phyloP scores from a whole-genome alignment of 1,140 invertebrate species.

The Schlechtendalia chinensis region DNA sequence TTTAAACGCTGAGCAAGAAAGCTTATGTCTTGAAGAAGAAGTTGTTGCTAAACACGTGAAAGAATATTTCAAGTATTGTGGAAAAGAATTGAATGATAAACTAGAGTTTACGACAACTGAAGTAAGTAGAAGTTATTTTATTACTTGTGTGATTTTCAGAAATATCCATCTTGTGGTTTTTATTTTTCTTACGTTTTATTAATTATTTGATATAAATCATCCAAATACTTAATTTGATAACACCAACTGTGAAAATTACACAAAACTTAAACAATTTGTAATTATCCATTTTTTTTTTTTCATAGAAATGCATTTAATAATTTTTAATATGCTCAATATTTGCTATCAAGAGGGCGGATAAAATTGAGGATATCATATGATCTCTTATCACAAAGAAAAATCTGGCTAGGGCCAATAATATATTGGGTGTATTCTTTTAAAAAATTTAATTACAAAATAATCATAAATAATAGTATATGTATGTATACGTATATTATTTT shows the following conservation, averaged over 20 bases:
- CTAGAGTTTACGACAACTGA: slow-evolving; percentile 18
- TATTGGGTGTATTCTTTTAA: background rate
- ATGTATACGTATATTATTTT: background rate
- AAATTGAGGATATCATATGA: slow-evolving; percentile 24
- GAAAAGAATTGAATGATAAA: background rate
- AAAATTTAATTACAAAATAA: slow-evolving; percentile 11
- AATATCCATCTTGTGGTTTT: no score
- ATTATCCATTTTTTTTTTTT: slow-evolving; percentile 34
- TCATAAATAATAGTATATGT: background rate
- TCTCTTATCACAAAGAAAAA: slow-evolving; percentile 31
- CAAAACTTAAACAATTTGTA: slow-evolving; percentile 32
- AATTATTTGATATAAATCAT: slow-evolving; percentile 9
- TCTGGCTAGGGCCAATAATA: background rate
- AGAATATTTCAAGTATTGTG: slow-evolving; percentile 39
- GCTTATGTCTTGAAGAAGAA: slow-evolving; percentile 46
- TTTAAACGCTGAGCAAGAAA: slow-evolving; percentile 35
- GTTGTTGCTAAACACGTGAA: slow-evolving; percentile 32
- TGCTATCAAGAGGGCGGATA: background rate
- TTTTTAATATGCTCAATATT: background rate
- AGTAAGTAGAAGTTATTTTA: slow-evolving; percentile 28
- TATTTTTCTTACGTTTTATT: no score
- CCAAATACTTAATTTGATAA: slow-evolving; percentile 37
- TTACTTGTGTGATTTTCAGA: no score
- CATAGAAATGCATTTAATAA: background rate
- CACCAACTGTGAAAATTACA: slow-evolving; percentile 3